A percentile compares a stretch with the other conserved stretches of the same genome.
Conservation (phyloP, 2,888 invertebrate genomes). For the Acronicta aceris region DNA sequence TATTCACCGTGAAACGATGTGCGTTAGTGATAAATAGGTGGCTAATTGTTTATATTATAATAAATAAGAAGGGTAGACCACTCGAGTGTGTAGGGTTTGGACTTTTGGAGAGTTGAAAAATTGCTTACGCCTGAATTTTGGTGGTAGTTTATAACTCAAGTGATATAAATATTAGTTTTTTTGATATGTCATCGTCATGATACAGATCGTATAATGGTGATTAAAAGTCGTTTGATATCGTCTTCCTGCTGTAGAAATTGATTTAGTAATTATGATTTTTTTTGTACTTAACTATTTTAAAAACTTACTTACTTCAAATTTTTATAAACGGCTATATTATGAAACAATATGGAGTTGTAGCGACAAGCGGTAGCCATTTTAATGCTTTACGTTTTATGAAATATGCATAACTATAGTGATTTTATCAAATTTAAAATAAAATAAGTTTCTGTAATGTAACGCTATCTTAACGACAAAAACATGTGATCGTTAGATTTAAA, state of each 20-base stretch:
- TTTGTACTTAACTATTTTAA: too few relatives aligned
- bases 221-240: neutral
- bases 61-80: slow-evolving; percentile 46
- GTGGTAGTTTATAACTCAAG: slow-evolving; percentile 21
- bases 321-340: too few relatives aligned
- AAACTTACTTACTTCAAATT: too few relatives aligned
- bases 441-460: too few relatives aligned
- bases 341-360: too few relatives aligned
- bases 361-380: too few relatives aligned
- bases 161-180: slow-evolving; percentile 33
- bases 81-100: slow-evolving; percentile 39
- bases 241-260: slow-evolving; percentile 3
- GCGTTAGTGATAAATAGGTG: slow-evolving; percentile 65
- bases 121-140: slow-evolving; percentile 33
- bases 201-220: too few relatives aligned
- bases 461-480: too few relatives aligned
- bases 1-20: slow-evolving; percentile 67
- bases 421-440: too few relatives aligned
- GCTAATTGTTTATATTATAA: slow-evolving; percentile 62
- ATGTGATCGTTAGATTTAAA: too few relatives aligned
- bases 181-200: slow-evolving; percentile 31
- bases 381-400: too few relatives aligned
- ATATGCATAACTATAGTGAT: too few relatives aligned
- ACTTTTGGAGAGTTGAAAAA: slow-evolving; percentile 43
- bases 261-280: neutral